phyloP scores from a whole-genome alignment of 2,888 invertebrate species.

The Acleris emargana region DNA sequence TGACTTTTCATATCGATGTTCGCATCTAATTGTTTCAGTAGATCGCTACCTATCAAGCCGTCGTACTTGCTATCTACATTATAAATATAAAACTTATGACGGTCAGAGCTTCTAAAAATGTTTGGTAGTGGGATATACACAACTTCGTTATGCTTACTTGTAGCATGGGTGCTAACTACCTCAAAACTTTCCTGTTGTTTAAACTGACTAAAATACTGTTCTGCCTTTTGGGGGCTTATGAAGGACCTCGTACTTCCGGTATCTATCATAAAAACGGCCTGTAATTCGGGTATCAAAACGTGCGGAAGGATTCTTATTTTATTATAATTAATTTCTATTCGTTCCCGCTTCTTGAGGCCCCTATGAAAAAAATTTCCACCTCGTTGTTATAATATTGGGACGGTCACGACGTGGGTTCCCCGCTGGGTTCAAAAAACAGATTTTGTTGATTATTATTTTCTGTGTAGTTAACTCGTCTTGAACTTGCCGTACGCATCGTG shows the following conservation, averaged over 20 bases:
- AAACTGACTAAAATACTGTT: constrained; percentile 27
- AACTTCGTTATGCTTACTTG: constrained; percentile 38
- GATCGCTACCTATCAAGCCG: constrained; percentile 39
- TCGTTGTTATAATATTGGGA: not conserved
- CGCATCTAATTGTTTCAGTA: constrained; percentile 38
- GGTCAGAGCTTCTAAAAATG: constrained; percentile 36
- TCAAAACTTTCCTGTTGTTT: constrained; percentile 36
- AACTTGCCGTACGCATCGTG: not conserved
- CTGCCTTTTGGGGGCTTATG: constrained; percentile 29
- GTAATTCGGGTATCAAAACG: constrained; percentile 37
- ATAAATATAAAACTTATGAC: constrained; percentile 26
- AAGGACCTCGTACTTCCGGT: constrained; percentile 39
- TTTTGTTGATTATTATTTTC: not conserved
- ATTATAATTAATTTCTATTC: constrained; percentile 28
- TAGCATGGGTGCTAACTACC: constrained; percentile 39
- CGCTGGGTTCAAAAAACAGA: not conserved
- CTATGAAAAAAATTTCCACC: constrained; percentile 5
- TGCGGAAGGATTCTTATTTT: constrained; percentile 32
- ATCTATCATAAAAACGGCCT: constrained; percentile 38
- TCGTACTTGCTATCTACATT: constrained; percentile 34
- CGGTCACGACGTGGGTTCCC: not conserved
- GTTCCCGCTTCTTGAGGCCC: constrained; percentile 7
- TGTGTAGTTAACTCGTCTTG: not conserved
- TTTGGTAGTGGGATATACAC: constrained; percentile 32
- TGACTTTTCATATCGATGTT: constrained; percentile 36